Percentiles rank a stretch among this genome's conserved stretches.
phyloP scores from a whole-genome alignment of 2,797 vertebrate species.

The Spea hammondii region DNA sequence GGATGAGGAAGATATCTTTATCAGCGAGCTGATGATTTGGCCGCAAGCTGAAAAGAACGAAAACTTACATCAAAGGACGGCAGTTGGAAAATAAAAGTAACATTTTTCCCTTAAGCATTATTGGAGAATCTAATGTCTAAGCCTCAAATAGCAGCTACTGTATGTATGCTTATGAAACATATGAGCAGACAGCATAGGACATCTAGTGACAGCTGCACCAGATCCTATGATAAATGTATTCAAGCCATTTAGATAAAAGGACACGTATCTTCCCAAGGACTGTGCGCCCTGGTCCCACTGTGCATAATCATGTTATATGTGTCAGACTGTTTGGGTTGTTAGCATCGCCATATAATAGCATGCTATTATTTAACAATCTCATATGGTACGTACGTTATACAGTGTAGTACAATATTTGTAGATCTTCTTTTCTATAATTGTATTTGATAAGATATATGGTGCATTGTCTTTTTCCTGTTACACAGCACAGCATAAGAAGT shows the following conservation, averaged over 20 bases:
- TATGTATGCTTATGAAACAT: conserved; percentile 35
- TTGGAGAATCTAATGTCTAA: conserved; percentile 28
- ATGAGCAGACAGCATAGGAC: conserved; percentile 42
- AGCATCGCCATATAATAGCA: not conserved
- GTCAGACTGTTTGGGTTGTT: not conserved
- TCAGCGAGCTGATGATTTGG: conserved; percentile 44
- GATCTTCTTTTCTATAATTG: too few relatives aligned
- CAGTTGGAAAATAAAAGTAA: conserved; percentile 33
- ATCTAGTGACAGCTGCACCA: conserved; percentile 47
- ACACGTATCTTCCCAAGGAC: not conserved
- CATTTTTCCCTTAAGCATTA: conserved; percentile 45
- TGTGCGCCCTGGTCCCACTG: conserved; percentile 26
- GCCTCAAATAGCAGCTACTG: conserved; percentile 27
- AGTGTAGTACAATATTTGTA: too few relatives aligned
- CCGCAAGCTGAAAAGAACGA: conserved; percentile 24
- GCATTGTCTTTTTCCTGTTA: too few relatives aligned
- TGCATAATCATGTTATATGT: conserved; percentile 13
- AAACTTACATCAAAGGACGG: conserved; percentile 38
- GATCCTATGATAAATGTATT: conserved; percentile 46
- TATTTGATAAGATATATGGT: too few relatives aligned
- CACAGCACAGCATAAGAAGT: too few relatives aligned
- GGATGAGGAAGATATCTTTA: conserved; percentile 47
- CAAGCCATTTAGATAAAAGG: conserved; percentile 33
- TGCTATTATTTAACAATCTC: not conserved
- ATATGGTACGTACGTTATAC: too few relatives aligned